These are phyloP conservation scores for Diadromus collaris DNA, from an alignment of 2,888 invertebrate genomes.

Conservation along the genomic window DNA sequence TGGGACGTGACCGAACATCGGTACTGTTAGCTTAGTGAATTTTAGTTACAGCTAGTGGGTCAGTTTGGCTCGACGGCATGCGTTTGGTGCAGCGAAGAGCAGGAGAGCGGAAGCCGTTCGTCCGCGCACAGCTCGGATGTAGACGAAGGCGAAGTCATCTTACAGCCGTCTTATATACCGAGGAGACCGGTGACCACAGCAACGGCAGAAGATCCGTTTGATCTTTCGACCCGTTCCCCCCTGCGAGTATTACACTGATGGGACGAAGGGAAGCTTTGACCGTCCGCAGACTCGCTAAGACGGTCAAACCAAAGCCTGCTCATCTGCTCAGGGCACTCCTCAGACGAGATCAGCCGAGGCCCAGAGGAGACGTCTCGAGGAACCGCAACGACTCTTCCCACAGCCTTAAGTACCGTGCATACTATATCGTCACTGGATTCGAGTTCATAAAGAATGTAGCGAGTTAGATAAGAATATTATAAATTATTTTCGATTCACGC, in stretches of 20 bases:
- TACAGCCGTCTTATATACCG: slow-evolving; percentile 10
- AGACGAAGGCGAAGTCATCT: slow-evolving; percentile 27
- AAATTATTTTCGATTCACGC: too few relatives aligned
- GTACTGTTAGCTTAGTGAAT: too few relatives aligned
- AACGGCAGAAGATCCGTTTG: slow-evolving; percentile 38
- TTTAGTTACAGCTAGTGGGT: background rate
- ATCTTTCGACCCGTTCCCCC: slow-evolving; percentile 50
- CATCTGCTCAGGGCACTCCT: slow-evolving; percentile 28
- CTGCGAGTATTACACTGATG: slow-evolving; percentile 44
- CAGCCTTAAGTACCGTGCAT: slow-evolving; percentile 3
- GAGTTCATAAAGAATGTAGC: background rate
- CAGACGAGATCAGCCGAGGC: slow-evolving; percentile 29
- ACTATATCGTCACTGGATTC: background rate
- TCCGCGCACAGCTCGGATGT: background rate
- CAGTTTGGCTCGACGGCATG: too few relatives aligned
- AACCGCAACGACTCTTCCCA: slow-evolving; percentile 13
- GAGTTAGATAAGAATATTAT: background rate
- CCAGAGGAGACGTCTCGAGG: slow-evolving; percentile 29
- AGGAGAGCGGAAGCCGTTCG: background rate
- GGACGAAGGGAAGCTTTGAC: slow-evolving; percentile 43
- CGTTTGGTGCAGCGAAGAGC: background rate
- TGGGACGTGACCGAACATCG: too few relatives aligned
- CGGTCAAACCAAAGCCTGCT: slow-evolving; percentile 48
- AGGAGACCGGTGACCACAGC: slow-evolving; percentile 28
- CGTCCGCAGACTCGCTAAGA: slow-evolving; percentile 38